Base-by-base conservation (phyloP, 2,888 invertebrate species). In the Chaetoderma sp. region DNA sequence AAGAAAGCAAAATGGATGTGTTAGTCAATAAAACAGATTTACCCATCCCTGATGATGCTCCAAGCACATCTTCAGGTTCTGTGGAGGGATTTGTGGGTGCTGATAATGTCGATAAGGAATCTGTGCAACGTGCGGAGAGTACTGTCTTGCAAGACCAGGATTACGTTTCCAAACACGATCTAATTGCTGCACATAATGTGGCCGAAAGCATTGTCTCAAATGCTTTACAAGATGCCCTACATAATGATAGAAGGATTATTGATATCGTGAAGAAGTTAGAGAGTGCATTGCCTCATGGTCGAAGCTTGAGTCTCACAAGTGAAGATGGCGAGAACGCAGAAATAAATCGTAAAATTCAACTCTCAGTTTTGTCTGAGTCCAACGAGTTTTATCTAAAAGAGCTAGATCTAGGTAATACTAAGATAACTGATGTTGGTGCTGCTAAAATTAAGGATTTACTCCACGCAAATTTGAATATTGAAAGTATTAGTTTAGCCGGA, bases 361-460 rank as follows among this genome's bases (percentile, higher is more conserved):
- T 23, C 13, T 18, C 18, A 10, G 32, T 8, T 4, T 32, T 30
- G 13, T 4, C 52, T 4, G 52, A 47, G 25, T 45, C 45, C 13
- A 18, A 36, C n/a, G 59, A 63, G 33, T 70, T 67, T 59, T 65
- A 63, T 8, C 66, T 83, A 18, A 71, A 68, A 39, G 77, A 79
- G 58, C 72, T 83, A 6, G 81, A 82, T 65, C 65, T 83, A 1
- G 79, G 76, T 5, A 77, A 79, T 50, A 74, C 76, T 16, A 63
- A 68, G 18, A 66, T 82, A 45, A 70, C 74, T 0, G 77, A 79
- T 59, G 65, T 62, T 0, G 83, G 82, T 4, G 74, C 78, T 1
- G 60, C 44, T 5, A 67, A 74, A 30, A 45, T 83, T 13, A 74
- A 79, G 0, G 47, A 62, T 16, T 67, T 82, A 25, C 63, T 83